phyloP scores from a whole-genome alignment of 2,888 invertebrate genomes.

The Synergus itoensis region DNA sequence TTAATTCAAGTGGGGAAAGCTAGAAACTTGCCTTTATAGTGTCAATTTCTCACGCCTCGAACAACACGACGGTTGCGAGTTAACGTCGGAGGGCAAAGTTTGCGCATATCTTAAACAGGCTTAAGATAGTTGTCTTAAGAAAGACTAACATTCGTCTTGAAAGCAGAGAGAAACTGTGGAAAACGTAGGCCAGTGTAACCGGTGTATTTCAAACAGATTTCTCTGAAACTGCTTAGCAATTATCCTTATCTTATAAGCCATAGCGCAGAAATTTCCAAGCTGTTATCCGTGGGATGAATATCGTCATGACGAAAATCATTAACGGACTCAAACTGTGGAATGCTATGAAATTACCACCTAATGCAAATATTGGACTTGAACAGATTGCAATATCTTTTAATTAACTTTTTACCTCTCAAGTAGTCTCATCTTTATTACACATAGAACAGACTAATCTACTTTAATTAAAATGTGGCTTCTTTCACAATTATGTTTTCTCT shows the following conservation, averaged over 20 bases:
- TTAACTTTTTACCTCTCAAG: background rate
- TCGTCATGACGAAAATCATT: slow-evolving; percentile 38
- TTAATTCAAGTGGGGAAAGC: slow-evolving; percentile 11
- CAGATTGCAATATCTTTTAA: background rate
- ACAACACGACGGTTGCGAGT: slow-evolving; percentile 18
- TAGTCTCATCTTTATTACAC: too few relatives aligned
- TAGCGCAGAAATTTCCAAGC: slow-evolving; percentile 30
- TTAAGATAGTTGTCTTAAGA: slow-evolving; percentile 41
- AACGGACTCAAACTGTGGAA: slow-evolving; percentile 29
- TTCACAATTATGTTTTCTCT: too few relatives aligned
- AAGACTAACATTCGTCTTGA: slow-evolving; percentile 40
- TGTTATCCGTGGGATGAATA: slow-evolving; percentile 37
- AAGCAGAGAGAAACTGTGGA: slow-evolving; percentile 35
- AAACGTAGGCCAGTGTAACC: slow-evolving; percentile 33
- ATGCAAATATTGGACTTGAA: slow-evolving; percentile 19
- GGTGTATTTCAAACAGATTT: slow-evolving; percentile 51
- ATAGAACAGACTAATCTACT: too few relatives aligned
- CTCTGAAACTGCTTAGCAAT: slow-evolving; percentile 53
- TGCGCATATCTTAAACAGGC: slow-evolving; percentile 38
- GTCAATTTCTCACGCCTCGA: slow-evolving; percentile 39
- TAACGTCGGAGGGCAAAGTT: slow-evolving; percentile 39
- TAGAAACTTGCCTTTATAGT: slow-evolving; percentile 39
- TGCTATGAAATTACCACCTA: background rate
- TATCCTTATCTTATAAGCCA: slow-evolving; percentile 49
- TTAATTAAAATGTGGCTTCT: too few relatives aligned